Conservation (phyloP, 2,888 invertebrate genomes). For the Glyphotaelius pellucidus region DNA sequence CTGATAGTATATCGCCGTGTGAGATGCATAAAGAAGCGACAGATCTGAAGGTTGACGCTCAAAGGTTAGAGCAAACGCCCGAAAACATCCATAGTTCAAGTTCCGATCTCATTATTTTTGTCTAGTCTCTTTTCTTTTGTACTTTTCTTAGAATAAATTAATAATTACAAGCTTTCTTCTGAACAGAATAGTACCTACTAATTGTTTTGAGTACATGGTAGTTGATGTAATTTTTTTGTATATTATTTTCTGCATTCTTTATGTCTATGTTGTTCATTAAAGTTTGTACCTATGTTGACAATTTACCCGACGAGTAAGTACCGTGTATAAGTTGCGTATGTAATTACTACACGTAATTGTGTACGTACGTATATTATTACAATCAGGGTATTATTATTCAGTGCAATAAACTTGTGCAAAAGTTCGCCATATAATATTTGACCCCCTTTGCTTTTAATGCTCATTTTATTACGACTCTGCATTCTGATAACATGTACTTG, state of each 20-base stretch:
- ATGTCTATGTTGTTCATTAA: too few relatives aligned
- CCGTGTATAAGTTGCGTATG: background rate
- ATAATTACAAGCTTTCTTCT: background rate
- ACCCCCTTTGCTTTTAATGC: background rate
- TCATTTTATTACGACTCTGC: background rate
- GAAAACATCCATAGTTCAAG: too few relatives aligned
- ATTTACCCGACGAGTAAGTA: background rate
- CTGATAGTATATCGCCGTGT: too few relatives aligned
- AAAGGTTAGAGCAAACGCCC: too few relatives aligned
- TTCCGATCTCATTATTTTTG: too few relatives aligned
- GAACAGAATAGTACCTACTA: too few relatives aligned
- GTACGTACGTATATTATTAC: background rate
- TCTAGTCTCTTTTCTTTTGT: too few relatives aligned
- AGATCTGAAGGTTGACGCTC: too few relatives aligned
- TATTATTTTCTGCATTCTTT: background rate
- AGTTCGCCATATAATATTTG: background rate
- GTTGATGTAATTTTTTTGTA: background rate
- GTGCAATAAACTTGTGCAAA: background rate
- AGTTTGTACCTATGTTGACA: background rate
- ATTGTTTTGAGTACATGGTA: too few relatives aligned
- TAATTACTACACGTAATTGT: too few relatives aligned
- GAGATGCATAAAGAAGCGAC: too few relatives aligned
- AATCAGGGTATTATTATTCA: background rate
- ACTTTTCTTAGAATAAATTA: background rate
- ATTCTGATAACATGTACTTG: background rate